Percentiles rank a stretch among this genome's conserved stretches.
phyloP scores from a whole-genome alignment of 2,888 invertebrate species.

The Cerastis rubricosa region DNA sequence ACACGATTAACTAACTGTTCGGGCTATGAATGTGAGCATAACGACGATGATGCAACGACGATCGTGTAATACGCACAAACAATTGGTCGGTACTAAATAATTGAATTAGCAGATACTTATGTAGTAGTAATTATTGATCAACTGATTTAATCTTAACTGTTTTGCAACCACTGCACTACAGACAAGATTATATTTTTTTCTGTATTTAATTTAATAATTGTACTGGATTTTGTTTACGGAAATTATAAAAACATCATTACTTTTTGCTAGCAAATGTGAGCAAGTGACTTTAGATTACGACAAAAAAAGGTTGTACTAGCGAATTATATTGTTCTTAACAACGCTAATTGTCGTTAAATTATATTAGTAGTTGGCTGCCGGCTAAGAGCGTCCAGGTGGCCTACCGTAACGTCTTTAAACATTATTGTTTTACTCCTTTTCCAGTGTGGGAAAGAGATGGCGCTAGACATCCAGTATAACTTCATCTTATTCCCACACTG shows the following conservation, averaged over 20 bases:
- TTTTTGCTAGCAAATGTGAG: constrained; percentile 30
- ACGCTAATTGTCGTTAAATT: neutral
- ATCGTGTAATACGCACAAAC: constrained; percentile 1
- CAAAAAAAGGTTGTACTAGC: neutral
- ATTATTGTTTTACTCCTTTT: too few species aligned
- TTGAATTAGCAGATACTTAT: constrained; percentile 13
- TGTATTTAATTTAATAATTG: constrained; percentile 2
- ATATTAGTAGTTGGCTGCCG: neutral
- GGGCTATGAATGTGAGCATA: constrained; percentile 11
- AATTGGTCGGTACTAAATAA: constrained; percentile 14
- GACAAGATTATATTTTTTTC: neutral
- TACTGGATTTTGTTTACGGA: constrained; percentile 52
- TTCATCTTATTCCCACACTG: too few species aligned
- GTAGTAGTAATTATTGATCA: neutral
- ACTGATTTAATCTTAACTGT: constrained; percentile 18
- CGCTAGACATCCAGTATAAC: too few species aligned
- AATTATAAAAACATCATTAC: constrained; percentile 36
- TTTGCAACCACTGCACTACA: neutral
- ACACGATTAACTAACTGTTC: constrained; percentile 12
- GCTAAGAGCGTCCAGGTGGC: neutral
- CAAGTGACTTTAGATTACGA: constrained; percentile 28
- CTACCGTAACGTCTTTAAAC: too few species aligned
- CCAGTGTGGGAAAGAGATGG: too few species aligned
- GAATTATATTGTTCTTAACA: neutral
- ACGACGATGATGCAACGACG: neutral